Percentiles rank a stretch among this genome's conserved stretches.
Conservation (phyloP, 2,113 vertebrate species). For the Heloderma charlesbogerti region DNA sequence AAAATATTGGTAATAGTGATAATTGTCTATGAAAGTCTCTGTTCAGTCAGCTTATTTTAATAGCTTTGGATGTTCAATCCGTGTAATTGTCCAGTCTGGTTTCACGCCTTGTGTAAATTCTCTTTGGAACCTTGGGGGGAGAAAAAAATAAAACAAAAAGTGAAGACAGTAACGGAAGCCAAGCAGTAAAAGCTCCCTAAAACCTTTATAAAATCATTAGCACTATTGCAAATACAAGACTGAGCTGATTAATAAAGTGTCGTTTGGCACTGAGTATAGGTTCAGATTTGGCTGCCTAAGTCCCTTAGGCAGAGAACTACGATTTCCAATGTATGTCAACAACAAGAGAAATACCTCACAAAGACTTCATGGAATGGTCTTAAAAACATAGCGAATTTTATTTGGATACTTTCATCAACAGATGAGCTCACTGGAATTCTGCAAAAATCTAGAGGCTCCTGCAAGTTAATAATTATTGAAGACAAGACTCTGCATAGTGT, state of each 20-base stretch:
- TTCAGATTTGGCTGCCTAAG: not conserved
- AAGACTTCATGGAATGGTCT: not conserved
- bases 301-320: not conserved
- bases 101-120: constrained; percentile 94
- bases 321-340: not conserved
- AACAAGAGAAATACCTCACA: not conserved
- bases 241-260: not conserved
- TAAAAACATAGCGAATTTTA: not conserved
- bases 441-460: not conserved
- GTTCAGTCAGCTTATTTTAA: constrained; percentile 11
- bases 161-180: constrained; percentile 2
- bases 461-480: not conserved
- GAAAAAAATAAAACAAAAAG: constrained; percentile 3
- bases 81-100: constrained; percentile 93
- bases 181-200: constrained; percentile 5
- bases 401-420: not conserved
- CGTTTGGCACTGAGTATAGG: not conserved
- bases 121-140: constrained; percentile 87
- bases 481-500: not conserved
- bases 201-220: not conserved
- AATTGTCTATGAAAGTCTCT: not conserved
- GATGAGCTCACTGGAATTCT: constrained; percentile 9
- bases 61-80: constrained; percentile 90
- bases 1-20: not conserved
- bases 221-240: constrained; percentile 3